Evolutionary conservation across 37 sponge, comb jelly and placozoan species (phyloP), one percentile per base, ranked within the genome.

Genomic region (Chondrilla cf. caribensis): DNA sequence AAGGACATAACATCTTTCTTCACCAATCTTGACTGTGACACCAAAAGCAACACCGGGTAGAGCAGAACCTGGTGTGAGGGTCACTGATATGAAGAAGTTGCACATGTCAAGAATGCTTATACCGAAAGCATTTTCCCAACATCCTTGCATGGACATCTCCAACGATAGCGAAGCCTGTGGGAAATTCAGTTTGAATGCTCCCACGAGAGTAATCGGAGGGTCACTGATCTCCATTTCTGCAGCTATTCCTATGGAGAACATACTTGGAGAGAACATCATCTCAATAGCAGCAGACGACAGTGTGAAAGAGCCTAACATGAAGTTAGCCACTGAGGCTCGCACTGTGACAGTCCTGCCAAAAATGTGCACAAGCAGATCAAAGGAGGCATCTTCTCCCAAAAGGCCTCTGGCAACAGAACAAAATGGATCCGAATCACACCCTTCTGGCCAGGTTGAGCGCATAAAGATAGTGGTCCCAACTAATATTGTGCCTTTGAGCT

Each of bases 91-190:
- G 32, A 31, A 43, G 3, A 84, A 44, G 38, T 77, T 59, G 35
- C 84, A 84, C 8, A 84, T 60, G 36, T 47, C 76, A 5, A 83
- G 32, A 21, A 29, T n/a, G 14, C 40, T 22, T 26, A 60, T 28
- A 0, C 78, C 78, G 60, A 84, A 84, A 26, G 84, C 65, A 33
- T 36, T 37, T 7, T 83, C 26, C 83, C 83, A 83, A 57, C 83
- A 83, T 25, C 83, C 75, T 72, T 24, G 38, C 78, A 84, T 84
- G 29, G 78, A 36, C 37, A 59, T 38, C 28, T 84, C 78, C 44
- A 84, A 47, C 2, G 36, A 33, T 2, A 84, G 58, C 43, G 76
- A 73, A 4, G 36, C 31, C 17, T 43, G 32, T 6, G 57, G 26
- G 3, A 55, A 22, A 6, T 37, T 60, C 21, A 77, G 51, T 25